Conservation (phyloP, 2,888 invertebrate genomes). For the Himalopsyche anomala region DNA sequence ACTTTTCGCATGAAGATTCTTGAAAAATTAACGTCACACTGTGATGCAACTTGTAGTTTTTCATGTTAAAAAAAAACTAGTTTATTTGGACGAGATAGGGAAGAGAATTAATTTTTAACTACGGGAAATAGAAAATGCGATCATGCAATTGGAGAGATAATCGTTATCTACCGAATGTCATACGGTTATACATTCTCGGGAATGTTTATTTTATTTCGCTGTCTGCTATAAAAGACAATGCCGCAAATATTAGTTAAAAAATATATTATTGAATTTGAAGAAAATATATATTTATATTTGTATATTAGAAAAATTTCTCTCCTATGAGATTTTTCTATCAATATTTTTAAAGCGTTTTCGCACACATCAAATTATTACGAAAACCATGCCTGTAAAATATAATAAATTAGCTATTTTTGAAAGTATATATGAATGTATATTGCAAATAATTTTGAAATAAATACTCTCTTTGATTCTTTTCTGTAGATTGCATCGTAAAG, state of each 20-base stretch:
- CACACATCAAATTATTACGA: neutral
- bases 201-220: neutral
- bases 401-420: slow-evolving; percentile 3
- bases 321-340: neutral
- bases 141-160: neutral
- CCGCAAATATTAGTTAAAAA: neutral
- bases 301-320: neutral
- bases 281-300: neutral
- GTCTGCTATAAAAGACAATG: neutral
- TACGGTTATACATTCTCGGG: neutral
- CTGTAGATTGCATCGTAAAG: neutral
- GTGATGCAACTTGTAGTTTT: too few relatives aligned
- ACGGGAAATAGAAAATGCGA: neutral
- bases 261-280: neutral
- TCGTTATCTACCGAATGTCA: neutral
- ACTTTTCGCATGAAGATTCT: neutral
- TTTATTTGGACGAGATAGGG: neutral
- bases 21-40: too few relatives aligned
- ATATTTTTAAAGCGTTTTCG: neutral
- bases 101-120: neutral
- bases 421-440: neutral
- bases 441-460: neutral
- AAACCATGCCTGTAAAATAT: neutral
- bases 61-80: neutral
- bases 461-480: neutral